A percentile compares a stretch with the other conserved stretches of the same genome.
Conservation (phyloP, 1,140 invertebrate genomes). For the Drosophila sechellia region DNA sequence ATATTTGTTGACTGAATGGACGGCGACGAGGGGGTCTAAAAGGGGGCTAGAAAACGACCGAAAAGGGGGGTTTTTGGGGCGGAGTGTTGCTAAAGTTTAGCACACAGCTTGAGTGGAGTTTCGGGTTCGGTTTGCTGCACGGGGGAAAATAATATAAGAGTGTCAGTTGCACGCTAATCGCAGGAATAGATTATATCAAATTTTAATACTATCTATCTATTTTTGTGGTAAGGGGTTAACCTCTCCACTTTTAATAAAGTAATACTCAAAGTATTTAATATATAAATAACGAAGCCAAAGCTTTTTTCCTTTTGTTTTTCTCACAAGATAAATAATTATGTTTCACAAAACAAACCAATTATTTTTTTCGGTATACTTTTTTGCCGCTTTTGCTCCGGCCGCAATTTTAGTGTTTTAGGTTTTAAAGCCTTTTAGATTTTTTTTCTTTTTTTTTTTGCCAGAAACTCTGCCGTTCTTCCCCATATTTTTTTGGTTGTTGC, state of each 20-base stretch:
- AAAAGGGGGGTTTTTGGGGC: slow-evolving; percentile 8
- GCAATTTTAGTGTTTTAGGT: slow-evolving; percentile 81
- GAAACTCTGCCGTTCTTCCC: slow-evolving; percentile 15
- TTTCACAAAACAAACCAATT: not conserved
- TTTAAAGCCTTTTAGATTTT: slow-evolving; percentile 69
- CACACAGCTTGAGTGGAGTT: slow-evolving; percentile 71
- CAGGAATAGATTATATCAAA: not conserved
- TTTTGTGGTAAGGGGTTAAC: too few relatives aligned
- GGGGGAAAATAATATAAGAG: not conserved
- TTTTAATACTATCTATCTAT: not conserved
- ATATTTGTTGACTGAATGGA: slow-evolving; percentile 74
- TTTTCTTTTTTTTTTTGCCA: not conserved
- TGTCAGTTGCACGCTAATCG: not conserved
- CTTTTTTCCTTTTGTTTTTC: too few relatives aligned
- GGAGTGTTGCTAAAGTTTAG: slow-evolving; percentile 72
- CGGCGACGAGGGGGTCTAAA: not conserved
- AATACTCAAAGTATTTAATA: not conserved
- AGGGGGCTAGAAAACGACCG: not conserved
- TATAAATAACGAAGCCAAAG: not conserved
- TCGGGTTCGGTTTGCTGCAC: slow-evolving; percentile 31
- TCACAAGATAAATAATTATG: too few relatives aligned
- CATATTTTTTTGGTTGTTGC: slow-evolving; percentile 33
- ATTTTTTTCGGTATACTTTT: slow-evolving; percentile 1
- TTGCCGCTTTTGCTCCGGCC: slow-evolving; percentile 54
- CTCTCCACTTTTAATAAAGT: not conserved